phyloP scores from a whole-genome alignment of 2,113 vertebrate species.

The Dissostichus mawsoni region DNA sequence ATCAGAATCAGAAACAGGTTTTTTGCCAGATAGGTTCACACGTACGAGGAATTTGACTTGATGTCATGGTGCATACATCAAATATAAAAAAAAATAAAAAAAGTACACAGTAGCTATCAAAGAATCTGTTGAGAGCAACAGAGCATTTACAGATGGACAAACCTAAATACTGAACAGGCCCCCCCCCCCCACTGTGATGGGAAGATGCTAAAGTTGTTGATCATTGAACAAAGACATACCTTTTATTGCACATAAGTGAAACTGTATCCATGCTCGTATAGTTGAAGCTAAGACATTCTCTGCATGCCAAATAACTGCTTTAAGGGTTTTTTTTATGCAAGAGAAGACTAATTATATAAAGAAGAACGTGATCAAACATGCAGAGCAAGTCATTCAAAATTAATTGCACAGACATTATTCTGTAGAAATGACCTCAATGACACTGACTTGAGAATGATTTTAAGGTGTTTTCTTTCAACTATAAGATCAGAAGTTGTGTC shows the following conservation, averaged over 20 bases:
- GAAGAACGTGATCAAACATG: constrained; percentile 28
- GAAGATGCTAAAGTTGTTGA: constrained; percentile 56
- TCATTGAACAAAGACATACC: constrained; percentile 19
- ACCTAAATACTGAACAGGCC: constrained; percentile 37
- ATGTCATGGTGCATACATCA: too few relatives aligned
- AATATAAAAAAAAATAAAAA: too few relatives aligned
- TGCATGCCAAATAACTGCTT: constrained; percentile 16
- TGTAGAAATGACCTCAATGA: constrained; percentile 7
- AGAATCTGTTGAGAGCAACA: constrained; percentile 39
- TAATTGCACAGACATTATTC: constrained; percentile 19
- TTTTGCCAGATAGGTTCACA: too few relatives aligned
- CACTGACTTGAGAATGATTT: neutral
- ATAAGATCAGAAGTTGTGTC: neutral
- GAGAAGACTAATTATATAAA: constrained; percentile 32
- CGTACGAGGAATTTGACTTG: too few relatives aligned
- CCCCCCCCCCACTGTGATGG: constrained; percentile 40
- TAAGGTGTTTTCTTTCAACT: neutral
- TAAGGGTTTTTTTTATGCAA: neutral
- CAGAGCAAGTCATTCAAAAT: constrained; percentile 16
- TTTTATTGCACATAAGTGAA: constrained; percentile 35
- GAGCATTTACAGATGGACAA: constrained; percentile 61
- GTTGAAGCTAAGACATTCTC: constrained; percentile 14
- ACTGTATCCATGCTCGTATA: neutral
- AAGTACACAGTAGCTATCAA: constrained; percentile 43
- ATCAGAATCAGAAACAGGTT: too few relatives aligned